Evolutionary conservation across 2,888 invertebrate genomes (phyloP).

Genomic region (Escarpia spicata): DNA sequence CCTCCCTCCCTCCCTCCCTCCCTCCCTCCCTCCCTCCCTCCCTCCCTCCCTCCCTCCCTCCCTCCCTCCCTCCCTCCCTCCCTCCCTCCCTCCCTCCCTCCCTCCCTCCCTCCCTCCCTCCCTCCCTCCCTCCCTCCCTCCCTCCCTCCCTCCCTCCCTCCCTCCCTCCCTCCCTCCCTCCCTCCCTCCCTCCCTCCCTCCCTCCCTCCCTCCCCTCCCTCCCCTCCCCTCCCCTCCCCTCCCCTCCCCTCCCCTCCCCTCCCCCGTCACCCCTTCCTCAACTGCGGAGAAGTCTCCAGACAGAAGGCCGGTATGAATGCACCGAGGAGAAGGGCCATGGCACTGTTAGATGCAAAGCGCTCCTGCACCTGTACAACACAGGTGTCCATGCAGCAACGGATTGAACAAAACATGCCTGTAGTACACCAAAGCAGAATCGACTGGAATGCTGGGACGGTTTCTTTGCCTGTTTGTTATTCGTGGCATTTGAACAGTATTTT

Average conservation of each 20-base stretch:
- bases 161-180: slow-evolving; percentile 5
- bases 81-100: background rate
- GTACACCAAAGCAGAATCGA: no score
- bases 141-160: background rate
- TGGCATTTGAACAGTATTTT: no score
- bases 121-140: background rate
- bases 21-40: background rate
- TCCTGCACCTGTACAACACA: no score
- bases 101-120: background rate
- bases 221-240: background rate
- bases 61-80: background rate
- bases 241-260: background rate
- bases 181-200: slow-evolving; percentile 18
- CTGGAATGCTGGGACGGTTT: no score
- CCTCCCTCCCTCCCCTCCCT: background rate
- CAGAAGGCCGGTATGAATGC: no score
- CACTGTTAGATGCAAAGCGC: no score
- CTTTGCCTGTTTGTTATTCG: no score
- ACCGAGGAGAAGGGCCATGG: no score
- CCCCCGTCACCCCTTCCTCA: no score
- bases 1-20: background rate
- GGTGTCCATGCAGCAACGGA: no score
- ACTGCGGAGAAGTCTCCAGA: no score
- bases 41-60: background rate
- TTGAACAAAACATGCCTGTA: no score